phyloP scores from a whole-genome alignment of 2,797 vertebrate genomes.

The Leuciscus waleckii region DNA sequence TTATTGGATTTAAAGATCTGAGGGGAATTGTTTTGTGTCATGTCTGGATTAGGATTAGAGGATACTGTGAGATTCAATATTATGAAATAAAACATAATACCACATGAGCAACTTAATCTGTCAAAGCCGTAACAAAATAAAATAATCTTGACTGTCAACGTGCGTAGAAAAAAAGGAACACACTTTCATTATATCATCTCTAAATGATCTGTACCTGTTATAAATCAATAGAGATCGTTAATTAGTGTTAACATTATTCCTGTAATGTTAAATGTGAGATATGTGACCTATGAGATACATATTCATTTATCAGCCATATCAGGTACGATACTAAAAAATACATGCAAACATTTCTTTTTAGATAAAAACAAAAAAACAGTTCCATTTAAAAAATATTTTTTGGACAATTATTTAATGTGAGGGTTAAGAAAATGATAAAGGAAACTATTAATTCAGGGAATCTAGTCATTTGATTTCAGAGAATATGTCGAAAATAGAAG shows the following conservation, averaged over 20 bases:
- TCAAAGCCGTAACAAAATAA: background rate
- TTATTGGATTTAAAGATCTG: constrained; percentile 43
- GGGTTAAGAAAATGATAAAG: background rate
- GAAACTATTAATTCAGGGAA: background rate
- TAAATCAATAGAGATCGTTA: background rate
- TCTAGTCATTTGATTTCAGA: background rate
- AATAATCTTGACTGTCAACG: background rate
- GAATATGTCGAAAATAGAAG: background rate
- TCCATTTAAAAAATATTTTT: background rate
- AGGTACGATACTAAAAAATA: background rate
- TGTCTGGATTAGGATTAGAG: constrained; percentile 46
- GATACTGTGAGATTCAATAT: constrained; percentile 8
- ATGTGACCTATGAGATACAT: background rate
- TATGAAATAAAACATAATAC: constrained; percentile 10
- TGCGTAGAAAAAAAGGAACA: background rate
- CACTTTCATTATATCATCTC: background rate
- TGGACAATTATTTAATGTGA: background rate
- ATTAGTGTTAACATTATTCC: background rate
- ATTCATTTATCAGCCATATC: background rate
- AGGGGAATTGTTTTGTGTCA: constrained; percentile 27
- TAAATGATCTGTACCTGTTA: background rate
- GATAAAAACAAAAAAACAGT: background rate
- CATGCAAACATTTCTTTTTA: background rate
- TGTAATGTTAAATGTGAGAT: background rate
- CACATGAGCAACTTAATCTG: constrained; percentile 38